phyloP scores from a whole-genome alignment of 1,140 invertebrate species.

The Phymorhynchus buccinoides region DNA sequence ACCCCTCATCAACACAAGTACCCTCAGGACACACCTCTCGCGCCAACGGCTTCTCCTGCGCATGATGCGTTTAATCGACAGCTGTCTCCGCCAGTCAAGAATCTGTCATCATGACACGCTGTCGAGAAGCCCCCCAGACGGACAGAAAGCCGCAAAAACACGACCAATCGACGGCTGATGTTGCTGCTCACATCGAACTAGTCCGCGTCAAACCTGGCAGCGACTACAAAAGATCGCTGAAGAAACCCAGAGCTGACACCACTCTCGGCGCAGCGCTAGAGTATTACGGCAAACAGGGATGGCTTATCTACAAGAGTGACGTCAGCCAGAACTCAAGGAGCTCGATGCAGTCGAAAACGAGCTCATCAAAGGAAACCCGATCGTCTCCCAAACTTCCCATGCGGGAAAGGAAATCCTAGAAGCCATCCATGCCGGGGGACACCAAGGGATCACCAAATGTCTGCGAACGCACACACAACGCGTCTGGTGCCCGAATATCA shows the following conservation, averaged over 20 bases:
- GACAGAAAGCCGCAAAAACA: background rate
- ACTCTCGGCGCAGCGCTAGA: background rate
- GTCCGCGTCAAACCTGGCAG: background rate
- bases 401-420: too few relatives aligned
- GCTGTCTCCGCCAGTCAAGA: background rate
- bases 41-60: background rate
- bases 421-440: too few relatives aligned
- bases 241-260: background rate
- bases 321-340: background rate
- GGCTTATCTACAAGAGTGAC: conserved; percentile 10
- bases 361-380: background rate
- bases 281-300: background rate
- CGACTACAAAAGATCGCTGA: background rate
- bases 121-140: background rate
- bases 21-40: background rate
- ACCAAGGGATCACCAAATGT: too few relatives aligned
- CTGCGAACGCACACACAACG: too few relatives aligned
- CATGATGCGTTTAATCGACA: background rate
- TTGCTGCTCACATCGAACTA: background rate
- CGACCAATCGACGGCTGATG: background rate
- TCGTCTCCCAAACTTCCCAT: too few relatives aligned
- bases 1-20: background rate
- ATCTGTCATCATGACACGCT: background rate
- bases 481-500: background rate
- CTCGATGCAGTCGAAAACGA: background rate